Evolutionary conservation across 2,113 vertebrate species (phyloP), one percentile per base, ranked within the genome.

Genomic region (Brienomyrus brachyistius): DNA sequence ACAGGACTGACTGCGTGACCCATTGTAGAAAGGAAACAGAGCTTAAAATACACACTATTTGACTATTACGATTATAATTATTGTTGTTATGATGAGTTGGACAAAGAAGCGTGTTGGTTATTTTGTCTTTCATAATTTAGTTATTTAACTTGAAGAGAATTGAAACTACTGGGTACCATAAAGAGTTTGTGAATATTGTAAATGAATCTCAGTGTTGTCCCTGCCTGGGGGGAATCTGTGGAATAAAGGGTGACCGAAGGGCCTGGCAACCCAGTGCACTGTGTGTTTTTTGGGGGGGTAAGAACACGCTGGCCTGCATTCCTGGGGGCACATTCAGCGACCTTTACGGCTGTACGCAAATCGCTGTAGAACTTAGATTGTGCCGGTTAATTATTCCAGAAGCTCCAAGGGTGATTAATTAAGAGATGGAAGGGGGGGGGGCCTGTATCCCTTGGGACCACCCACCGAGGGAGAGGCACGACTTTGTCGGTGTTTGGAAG

Each of bases 151-250:
- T 94, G 92, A 93, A 94, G 92, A 93, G 90, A 92, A 92, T 92
- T 93, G 92, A 94, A 93, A 95, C 93, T 94, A 96, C 96, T 96
- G 97, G 96, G 94, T 96, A 96, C 96, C 74, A 95, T 95, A 50
- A 51, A n/a, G 45, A 94, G 94, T 96, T 95, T 99, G 97, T 99
- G 97, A 98, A 99, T 98, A 98, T 95, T 99, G 98, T 99, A 98
- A 96, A 98, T 98, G 96, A 95, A 94, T 92, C 93, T 94, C 43
- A 77, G 93, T 92, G 93, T 91, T 94, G 90, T 90, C 6, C 19
- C 82, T 91, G 92, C 86, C 90, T 93, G 90, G 88, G 90, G 89
- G 86, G 62, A 82, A 86, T 93, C 8, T 92, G 91, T 89, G 90
- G 91, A 93, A 94, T 94, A 90, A 91, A 94, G 90, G 45, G 91